phyloP scores from a whole-genome alignment of 2,888 invertebrate species.

The Sepiola atlantica region DNA sequence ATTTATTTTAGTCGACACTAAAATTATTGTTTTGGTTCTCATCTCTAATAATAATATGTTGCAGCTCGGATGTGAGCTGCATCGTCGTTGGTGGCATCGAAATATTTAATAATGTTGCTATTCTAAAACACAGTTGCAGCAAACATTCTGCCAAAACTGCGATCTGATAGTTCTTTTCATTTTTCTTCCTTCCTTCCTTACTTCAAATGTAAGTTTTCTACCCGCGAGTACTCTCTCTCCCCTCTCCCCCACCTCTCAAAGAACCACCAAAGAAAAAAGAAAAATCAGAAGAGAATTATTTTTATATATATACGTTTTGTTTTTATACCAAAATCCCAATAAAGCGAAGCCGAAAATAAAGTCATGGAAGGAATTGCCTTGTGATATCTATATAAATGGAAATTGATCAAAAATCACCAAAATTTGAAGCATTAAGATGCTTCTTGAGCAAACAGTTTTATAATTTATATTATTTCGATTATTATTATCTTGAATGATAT shows the following conservation, averaged over 20 bases:
- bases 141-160: neutral
- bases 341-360: neutral
- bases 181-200: neutral
- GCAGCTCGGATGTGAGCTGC: neutral
- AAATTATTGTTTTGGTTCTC: neutral
- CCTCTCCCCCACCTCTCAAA: neutral
- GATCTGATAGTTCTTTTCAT: neutral
- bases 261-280: neutral
- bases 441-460: neutral
- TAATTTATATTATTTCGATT: neutral
- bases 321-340: neutral
- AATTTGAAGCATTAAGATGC: neutral
- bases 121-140: conserved; percentile 22
- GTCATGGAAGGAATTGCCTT: neutral
- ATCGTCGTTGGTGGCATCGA: neutral
- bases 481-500: too few species aligned
- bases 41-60: neutral
- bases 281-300: neutral
- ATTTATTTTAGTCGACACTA: conserved; percentile 15
- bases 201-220: neutral
- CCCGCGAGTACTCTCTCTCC: neutral
- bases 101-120: conserved; percentile 32
- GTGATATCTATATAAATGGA: neutral
- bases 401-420: neutral
- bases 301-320: neutral